Percentiles rank a stretch among this genome's conserved stretches.
These are phyloP conservation scores for Nasalis larvatus DNA, from an alignment of 2,113 vertebrate genomes.

Conservation along the genomic window DNA sequence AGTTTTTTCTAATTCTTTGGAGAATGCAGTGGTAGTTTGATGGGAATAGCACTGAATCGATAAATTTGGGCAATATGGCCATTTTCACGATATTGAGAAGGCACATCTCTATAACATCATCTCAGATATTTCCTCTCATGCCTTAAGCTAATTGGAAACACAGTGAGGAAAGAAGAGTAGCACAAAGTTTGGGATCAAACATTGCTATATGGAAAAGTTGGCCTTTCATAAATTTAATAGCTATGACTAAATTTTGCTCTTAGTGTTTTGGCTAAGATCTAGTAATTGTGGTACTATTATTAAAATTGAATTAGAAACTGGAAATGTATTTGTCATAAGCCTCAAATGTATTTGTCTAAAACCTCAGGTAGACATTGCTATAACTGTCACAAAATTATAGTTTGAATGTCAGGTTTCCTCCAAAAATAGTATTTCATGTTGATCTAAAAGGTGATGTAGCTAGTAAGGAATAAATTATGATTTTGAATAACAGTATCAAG, in stretches of 20 bases:
- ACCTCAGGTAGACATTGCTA: background rate
- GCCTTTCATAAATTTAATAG: conserved; percentile 17
- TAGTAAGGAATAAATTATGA: conserved; percentile 26
- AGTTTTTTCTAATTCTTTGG: too few relatives aligned
- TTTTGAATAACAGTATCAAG: conserved; percentile 25
- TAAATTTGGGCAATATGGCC: too few relatives aligned
- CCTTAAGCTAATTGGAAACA: background rate
- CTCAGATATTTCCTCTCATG: background rate
- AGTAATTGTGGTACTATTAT: background rate
- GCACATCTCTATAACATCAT: background rate
- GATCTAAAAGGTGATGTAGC: background rate
- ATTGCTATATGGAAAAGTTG: background rate
- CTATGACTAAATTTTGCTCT: background rate
- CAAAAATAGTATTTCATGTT: conserved; percentile 15
- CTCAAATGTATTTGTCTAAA: background rate
- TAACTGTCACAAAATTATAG: background rate
- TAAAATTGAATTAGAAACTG: conserved; percentile 35
- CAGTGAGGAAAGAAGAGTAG: background rate
- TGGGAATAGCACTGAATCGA: too few relatives aligned
- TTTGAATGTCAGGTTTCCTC: conserved; percentile 28
- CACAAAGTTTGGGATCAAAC: background rate
- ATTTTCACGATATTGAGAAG: background rate
- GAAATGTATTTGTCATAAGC: background rate
- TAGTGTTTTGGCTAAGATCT: conserved; percentile 35
- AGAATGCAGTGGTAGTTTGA: too few relatives aligned